Percentiles rank a stretch among this genome's conserved stretches.
Evolutionary conservation across 2,797 vertebrate genomes (phyloP).

Genomic region (Hoplostethus atlanticus): DNA sequence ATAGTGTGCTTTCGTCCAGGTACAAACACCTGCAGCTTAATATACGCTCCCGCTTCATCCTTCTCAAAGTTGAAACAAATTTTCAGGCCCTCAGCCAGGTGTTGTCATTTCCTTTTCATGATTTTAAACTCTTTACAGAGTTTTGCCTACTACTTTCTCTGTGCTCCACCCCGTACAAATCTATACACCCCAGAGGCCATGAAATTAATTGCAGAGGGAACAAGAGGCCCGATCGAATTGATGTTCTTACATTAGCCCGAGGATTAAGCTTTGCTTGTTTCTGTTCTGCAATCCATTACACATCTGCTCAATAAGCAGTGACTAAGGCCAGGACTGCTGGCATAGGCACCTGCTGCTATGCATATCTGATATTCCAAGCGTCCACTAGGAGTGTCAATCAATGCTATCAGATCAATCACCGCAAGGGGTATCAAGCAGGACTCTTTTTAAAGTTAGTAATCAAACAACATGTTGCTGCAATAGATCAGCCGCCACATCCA

Average conservation of each 20-base stretch:
- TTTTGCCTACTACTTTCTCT: conserved; percentile 33
- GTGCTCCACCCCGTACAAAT: conserved; percentile 47
- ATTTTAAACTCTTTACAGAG: conserved; percentile 32
- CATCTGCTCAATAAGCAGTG: conserved; percentile 58
- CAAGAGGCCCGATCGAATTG: conserved; percentile 71
- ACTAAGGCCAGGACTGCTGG: conserved; percentile 24
- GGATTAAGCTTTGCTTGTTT: conserved; percentile 60
- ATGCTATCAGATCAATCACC: conserved; percentile 18
- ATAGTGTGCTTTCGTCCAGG: not conserved
- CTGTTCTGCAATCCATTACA: conserved; percentile 55
- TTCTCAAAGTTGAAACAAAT: not conserved
- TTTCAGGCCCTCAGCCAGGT: not conserved
- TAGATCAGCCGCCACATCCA: not conserved
- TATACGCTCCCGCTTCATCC: not conserved
- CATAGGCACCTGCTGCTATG: conserved; percentile 35
- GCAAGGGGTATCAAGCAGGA: not conserved
- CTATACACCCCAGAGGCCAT: conserved; percentile 63
- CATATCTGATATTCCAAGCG: conserved; percentile 37
- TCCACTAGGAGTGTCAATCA: conserved; percentile 24
- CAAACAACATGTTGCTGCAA: not conserved
- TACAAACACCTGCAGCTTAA: not conserved
- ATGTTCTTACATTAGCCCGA: conserved; percentile 72
- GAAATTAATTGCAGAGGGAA: conserved; percentile 77
- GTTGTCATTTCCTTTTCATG: conserved; percentile 14
- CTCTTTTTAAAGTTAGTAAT: not conserved